phyloP scores from a whole-genome alignment of 1,140 invertebrate genomes.

The Mercenaria mercenaria region DNA sequence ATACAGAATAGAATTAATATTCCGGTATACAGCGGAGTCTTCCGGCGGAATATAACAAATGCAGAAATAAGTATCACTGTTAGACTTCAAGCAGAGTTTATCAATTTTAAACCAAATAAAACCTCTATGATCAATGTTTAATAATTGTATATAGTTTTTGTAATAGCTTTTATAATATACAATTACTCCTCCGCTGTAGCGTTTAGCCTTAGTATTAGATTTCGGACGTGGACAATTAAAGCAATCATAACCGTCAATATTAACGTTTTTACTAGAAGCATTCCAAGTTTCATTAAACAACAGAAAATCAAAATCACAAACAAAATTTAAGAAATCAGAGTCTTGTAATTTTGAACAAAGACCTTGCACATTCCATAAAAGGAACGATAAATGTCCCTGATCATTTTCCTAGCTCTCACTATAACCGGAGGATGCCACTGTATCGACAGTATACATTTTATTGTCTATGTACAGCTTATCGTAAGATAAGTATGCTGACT shows the following conservation, averaged over 20 bases:
- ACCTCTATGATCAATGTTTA: not conserved
- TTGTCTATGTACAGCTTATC: not conserved
- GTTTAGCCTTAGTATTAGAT: not conserved
- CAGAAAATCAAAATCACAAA: too few relatives aligned
- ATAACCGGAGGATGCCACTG: too few relatives aligned
- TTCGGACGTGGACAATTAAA: not conserved
- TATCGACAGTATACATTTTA: not conserved
- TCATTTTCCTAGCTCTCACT: too few relatives aligned
- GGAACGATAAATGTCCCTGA: not conserved
- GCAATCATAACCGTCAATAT: not conserved
- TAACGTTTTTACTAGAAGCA: not conserved
- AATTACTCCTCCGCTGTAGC: constrained; percentile 39
- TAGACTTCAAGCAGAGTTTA: not conserved
- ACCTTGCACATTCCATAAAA: not conserved
- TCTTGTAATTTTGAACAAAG: not conserved
- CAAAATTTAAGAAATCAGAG: too few relatives aligned
- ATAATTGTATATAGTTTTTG: not conserved
- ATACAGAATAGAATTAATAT: not conserved
- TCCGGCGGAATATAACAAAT: not conserved
- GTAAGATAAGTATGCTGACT: too few relatives aligned
- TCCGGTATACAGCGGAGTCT: constrained; percentile 5
- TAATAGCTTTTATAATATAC: constrained; percentile 18
- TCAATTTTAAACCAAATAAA: constrained; percentile 13
- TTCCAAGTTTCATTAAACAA: not conserved
- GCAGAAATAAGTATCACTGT: constrained; percentile 1